Evolutionary conservation across 2,888 invertebrate species (phyloP), one percentile per base, ranked within the genome.

Genomic region (Hyles lineata): DNA sequence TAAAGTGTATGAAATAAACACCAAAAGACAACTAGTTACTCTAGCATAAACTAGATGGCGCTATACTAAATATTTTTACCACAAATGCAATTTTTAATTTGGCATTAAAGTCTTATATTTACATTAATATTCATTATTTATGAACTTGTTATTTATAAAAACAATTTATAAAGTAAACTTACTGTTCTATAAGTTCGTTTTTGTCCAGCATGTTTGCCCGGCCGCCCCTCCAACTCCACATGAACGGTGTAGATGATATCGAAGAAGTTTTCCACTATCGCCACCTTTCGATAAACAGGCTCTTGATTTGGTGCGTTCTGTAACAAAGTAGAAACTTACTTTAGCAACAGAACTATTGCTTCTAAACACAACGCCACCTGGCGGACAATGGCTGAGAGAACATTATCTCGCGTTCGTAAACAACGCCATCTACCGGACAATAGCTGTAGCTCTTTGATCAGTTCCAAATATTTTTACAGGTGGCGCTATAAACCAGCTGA

Each of bases 231-330:
- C 84, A 98, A 96, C 87, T 98, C 98, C 72, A 99, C 98, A 89
- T 99, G 99, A 21, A 99, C 98, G 71, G 97, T 97, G 93, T 98
- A 98, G 86, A 99, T 99, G 78, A 99, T 99, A 89, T 99, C 98
- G 90, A 98, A 99, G 95, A 99, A 99, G 87, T 99, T 98, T 93
- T 99, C 99, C n/a, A 99, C 99, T 58, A 99, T 97, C 0, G 99
- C 99, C 69, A 99, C 99, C 89, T 98, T 97, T 85, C 98, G 97
- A 92, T 97, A 98, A 21, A 97, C 96, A 72, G 97, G 96, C 74
- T 97, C 96, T 77, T 97, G 97, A 82, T 92, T 96, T 63, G 95
- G 90, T 9, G 97, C 96, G 84, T 96, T 96, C 97, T 97, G 95
- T 58, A 96, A 96, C 89, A 90, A 92, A 85, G 81, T 77, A 82